Conservation (phyloP, 2,888 invertebrate species). For the Cheilosia vernalis region DNA sequence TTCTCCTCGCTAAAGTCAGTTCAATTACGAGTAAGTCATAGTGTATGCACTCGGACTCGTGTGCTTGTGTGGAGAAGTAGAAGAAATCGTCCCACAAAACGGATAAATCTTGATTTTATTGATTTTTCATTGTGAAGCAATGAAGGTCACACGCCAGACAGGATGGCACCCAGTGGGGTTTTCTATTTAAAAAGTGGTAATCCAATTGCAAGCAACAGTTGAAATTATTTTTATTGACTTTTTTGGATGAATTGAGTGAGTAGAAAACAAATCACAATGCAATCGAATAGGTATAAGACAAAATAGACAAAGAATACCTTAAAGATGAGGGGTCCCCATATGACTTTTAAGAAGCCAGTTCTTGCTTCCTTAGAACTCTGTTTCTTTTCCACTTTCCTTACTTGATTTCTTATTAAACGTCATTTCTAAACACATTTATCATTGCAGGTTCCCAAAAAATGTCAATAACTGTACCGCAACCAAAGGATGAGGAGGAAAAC, state of each 20-base stretch:
- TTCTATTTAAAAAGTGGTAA: conserved; percentile 15
- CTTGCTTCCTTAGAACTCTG: too few relatives aligned
- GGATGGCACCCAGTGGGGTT: conserved; percentile 29
- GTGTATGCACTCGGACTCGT: not conserved
- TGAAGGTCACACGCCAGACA: conserved; percentile 59
- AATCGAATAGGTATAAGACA: too few relatives aligned
- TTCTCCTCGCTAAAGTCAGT: too few relatives aligned
- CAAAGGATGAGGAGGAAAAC: conserved; percentile 81
- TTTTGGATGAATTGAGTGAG: not conserved
- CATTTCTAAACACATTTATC: not conserved
- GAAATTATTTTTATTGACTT: not conserved
- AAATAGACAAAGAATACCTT: too few relatives aligned
- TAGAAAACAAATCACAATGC: too few relatives aligned
- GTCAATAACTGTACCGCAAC: conserved; percentile 81
- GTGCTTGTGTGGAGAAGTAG: not conserved
- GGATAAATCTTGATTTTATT: conserved; percentile 48
- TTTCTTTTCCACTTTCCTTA: too few relatives aligned
- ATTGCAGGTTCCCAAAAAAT: conserved; percentile 80
- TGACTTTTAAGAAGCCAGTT: too few relatives aligned
- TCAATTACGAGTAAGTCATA: not conserved
- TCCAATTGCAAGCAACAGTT: not conserved
- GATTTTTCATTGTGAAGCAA: conserved; percentile 47
- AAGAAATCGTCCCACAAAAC: conserved; percentile 10
- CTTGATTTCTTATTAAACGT: too few relatives aligned
- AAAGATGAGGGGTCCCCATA: too few relatives aligned